Percentiles rank a stretch among this genome's conserved stretches.
These are phyloP conservation scores for Tipula confusa DNA, from an alignment of 2,888 invertebrate genomes.

Conservation along the genomic window DNA sequence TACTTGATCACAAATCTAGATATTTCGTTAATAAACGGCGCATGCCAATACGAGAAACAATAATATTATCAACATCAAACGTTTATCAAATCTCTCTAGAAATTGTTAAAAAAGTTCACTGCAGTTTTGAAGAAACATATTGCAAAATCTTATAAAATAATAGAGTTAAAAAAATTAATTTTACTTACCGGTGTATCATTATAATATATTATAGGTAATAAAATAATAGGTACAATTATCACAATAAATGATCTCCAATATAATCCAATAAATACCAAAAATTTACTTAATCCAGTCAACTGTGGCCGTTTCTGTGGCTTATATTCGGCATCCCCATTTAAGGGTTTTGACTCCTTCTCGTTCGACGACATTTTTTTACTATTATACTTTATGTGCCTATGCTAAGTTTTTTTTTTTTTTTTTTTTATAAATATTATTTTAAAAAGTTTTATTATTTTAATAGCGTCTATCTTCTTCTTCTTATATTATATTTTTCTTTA, in stretches of 20 bases:
- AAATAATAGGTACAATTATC: constrained; percentile 62
- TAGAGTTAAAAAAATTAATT: background rate
- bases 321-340: background rate
- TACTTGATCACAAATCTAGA: too few relatives aligned
- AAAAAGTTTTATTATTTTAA: background rate
- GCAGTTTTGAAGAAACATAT: too few relatives aligned
- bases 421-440: background rate
- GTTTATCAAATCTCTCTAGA: too few relatives aligned
- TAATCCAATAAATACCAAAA: background rate
- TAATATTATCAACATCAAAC: too few relatives aligned
- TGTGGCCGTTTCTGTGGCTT: background rate
- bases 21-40: too few relatives aligned
- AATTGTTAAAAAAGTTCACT: too few relatives aligned
- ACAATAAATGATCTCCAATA: constrained; percentile 75
- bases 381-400: background rate
- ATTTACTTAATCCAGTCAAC: background rate
- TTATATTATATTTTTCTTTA: background rate
- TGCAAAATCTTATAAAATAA: too few relatives aligned
- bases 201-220: constrained; percentile 63
- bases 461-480: background rate
- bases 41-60: too few relatives aligned
- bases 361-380: background rate
- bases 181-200: constrained; percentile 55
- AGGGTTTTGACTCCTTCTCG: background rate
- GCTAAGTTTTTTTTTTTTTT: background rate